These are phyloP conservation scores for Crematogaster levior DNA, from an alignment of 2,888 invertebrate species.

Conservation along the genomic window DNA sequence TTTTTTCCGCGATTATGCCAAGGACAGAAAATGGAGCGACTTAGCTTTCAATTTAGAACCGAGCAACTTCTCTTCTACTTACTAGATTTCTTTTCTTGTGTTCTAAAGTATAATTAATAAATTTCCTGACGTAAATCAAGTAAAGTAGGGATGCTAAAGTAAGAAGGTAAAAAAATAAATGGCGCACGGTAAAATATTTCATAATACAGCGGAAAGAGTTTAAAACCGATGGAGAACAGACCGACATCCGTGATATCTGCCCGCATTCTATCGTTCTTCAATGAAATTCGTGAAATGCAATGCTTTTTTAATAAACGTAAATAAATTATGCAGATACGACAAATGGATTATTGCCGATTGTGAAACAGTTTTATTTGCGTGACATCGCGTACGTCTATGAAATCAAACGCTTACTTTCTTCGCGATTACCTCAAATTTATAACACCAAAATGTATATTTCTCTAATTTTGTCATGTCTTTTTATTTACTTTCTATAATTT, in stretches of 20 bases:
- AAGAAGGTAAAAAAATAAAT: conserved; percentile 7
- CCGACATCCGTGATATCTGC: neutral
- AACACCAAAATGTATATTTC: neutral
- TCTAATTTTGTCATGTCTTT: neutral
- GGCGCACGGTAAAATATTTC: conserved; percentile 1
- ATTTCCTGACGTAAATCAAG: neutral
- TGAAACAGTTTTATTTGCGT: neutral
- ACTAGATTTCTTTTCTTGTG: neutral
- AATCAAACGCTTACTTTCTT: neutral
- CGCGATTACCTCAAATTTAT: neutral
- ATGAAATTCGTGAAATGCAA: neutral
- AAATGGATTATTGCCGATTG: conserved; percentile 7
- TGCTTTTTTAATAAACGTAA: neutral
- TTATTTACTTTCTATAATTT: neutral
- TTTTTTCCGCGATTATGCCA: conserved; percentile 1
- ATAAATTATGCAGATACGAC: too few species aligned
- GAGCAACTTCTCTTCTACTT: neutral
- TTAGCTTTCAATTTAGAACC: neutral
- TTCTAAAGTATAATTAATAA: conserved; percentile 6
- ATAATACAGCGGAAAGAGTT: conserved; percentile 4
- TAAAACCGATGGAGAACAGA: neutral
- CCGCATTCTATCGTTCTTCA: neutral
- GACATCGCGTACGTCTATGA: neutral
- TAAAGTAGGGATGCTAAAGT: neutral
- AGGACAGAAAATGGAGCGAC: neutral